Conservation (phyloP, 2,797 vertebrate genomes). For the Pygocentrus nattereri region DNA sequence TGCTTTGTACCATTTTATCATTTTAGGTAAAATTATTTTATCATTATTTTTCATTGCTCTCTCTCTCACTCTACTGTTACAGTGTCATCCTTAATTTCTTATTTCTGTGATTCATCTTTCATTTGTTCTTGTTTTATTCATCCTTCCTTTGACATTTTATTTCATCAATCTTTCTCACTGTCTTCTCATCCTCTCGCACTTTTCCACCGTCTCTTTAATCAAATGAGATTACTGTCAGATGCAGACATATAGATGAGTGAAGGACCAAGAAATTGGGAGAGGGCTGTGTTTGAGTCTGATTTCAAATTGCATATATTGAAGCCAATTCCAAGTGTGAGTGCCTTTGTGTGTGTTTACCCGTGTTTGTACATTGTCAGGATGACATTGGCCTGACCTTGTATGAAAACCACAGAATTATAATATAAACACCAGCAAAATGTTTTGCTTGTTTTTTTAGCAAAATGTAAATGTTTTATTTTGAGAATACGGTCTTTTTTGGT, state of each 20-base stretch:
- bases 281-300: slow-evolving; percentile 59
- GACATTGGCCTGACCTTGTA: too few species aligned
- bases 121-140: slow-evolving; percentile 8
- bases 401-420: too few species aligned
- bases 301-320: slow-evolving; percentile 65
- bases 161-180: not conserved
- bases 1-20: not conserved
- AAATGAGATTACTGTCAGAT: slow-evolving; percentile 34
- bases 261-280: not conserved
- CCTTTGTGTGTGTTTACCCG: not conserved
- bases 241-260: slow-evolving; percentile 19
- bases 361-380: not conserved
- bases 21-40: not conserved
- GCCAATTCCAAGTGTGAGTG: slow-evolving; percentile 24
- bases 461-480: too few species aligned
- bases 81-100: not conserved
- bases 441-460: too few species aligned
- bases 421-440: too few species aligned
- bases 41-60: not conserved
- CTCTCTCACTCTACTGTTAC: not conserved
- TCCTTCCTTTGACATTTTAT: not conserved
- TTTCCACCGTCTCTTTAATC: slow-evolving; percentile 9
- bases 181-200: not conserved
- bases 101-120: slow-evolving; percentile 11
- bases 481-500: too few species aligned